Percentiles rank a stretch among this genome's conserved stretches.
phyloP scores from a whole-genome alignment of 1,140 invertebrate genomes.

The Doryteuthis pealeii region DNA sequence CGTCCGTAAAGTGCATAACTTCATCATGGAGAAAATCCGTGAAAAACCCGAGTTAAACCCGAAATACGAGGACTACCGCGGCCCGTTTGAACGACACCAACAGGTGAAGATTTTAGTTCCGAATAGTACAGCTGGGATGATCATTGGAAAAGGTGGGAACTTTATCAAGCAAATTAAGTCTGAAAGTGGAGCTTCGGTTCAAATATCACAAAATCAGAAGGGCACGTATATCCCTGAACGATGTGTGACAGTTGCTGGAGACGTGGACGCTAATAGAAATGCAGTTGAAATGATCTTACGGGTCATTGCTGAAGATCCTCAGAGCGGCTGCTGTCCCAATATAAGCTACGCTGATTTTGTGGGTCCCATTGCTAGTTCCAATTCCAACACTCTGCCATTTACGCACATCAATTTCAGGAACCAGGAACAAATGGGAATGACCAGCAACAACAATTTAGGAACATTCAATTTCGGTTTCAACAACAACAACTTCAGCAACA shows the following conservation, averaged over 20 bases:
- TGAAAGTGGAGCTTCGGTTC: slow-evolving; percentile 91
- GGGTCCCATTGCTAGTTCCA: slow-evolving; percentile 93
- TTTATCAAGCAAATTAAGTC: slow-evolving; percentile 97
- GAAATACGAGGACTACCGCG: slow-evolving; percentile 62
- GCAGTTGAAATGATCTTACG: slow-evolving; percentile 92
- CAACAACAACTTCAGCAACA: slow-evolving; percentile 37
- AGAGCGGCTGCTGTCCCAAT: slow-evolving; percentile 92
- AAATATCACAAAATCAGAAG: slow-evolving; percentile 96
- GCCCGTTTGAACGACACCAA: slow-evolving; percentile 60
- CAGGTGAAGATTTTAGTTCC: slow-evolving; percentile 92
- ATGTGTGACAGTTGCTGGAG: slow-evolving; percentile 85
- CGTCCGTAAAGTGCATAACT: slow-evolving; percentile 87
- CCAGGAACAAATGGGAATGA: slow-evolving; percentile 40
- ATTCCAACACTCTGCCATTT: slow-evolving; percentile 93
- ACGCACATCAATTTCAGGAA: slow-evolving; percentile 65
- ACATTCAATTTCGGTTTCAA: slow-evolving; percentile 35
- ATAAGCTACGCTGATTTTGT: slow-evolving; percentile 94
- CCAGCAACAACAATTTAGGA: slow-evolving; percentile 44
- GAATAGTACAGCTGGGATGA: slow-evolving; percentile 96
- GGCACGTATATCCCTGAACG: slow-evolving; percentile 90
- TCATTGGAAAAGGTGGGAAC: slow-evolving; percentile 94
- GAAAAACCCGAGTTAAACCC: slow-evolving; percentile 88
- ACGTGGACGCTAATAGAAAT: slow-evolving; percentile 88
- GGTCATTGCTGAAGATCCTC: slow-evolving; percentile 97
- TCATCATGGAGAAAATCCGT: slow-evolving; percentile 94